A percentile compares a stretch with the other conserved stretches of the same genome.
These are phyloP conservation scores for Neogobius melanostomus DNA, from an alignment of 2,113 vertebrate genomes.

Conservation along the genomic window DNA sequence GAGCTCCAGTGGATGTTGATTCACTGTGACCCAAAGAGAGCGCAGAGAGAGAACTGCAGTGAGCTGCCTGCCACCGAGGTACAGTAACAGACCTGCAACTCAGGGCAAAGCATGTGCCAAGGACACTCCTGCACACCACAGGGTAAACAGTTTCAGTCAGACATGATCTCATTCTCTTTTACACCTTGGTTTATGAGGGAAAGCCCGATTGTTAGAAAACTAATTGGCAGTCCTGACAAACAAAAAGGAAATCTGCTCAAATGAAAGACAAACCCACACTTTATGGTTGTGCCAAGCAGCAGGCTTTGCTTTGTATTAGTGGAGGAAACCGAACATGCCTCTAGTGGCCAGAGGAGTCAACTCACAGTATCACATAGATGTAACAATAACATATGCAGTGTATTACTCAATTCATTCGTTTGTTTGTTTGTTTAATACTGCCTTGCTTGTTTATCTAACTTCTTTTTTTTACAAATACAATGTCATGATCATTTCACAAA, in stretches of 20 bases:
- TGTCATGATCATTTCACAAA: constrained; percentile 8
- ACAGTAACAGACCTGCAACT: constrained; percentile 40
- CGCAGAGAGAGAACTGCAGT: constrained; percentile 80
- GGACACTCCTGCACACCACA: not conserved
- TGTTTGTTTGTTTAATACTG: not conserved
- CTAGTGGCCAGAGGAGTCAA: not conserved
- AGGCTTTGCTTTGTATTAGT: constrained; percentile 8
- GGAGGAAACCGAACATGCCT: constrained; percentile 3
- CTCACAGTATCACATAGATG: not conserved
- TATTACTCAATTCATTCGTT: no score
- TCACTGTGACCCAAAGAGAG: constrained; percentile 82
- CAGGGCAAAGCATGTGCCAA: not conserved
- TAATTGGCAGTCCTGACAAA: constrained; percentile 3
- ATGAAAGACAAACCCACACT: constrained; percentile 22
- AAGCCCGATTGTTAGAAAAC: not conserved
- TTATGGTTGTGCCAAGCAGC: constrained; percentile 4
- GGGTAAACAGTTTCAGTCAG: constrained; percentile 15
- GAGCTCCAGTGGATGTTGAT: constrained; percentile 86
- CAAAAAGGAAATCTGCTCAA: constrained; percentile 27
- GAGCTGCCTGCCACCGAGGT: constrained; percentile 81
- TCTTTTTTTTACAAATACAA: not conserved
- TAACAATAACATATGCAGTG: not conserved
- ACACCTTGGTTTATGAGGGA: constrained; percentile 21
- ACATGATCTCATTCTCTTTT: constrained; percentile 25
- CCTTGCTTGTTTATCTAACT: no score